Evolutionary conservation across 2,113 vertebrate species (phyloP).

Genomic region (Campylomormyrus numenius): DNA sequence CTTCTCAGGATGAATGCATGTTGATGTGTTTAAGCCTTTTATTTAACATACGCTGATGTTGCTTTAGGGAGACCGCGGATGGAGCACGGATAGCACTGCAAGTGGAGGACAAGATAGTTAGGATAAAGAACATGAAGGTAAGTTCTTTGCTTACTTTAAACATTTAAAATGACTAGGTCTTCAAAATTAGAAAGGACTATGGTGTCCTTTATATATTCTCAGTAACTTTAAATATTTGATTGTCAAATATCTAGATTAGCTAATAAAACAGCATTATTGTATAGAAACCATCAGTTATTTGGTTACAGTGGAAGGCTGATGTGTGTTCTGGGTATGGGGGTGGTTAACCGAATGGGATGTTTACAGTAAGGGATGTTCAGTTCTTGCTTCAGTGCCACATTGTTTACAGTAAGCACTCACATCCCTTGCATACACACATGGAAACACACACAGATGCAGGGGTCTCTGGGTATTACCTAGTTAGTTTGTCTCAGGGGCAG

Average conservation of each 20-base stretch:
- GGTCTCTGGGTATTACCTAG: background rate
- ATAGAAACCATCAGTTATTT: background rate
- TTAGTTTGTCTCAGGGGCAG: background rate
- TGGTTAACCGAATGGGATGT: slow-evolving; percentile 49
- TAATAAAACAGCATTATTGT: background rate
- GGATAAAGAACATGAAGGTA: slow-evolving; percentile 86
- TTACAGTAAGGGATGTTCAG: slow-evolving; percentile 39
- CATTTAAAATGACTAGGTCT: background rate
- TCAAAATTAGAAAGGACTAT: background rate
- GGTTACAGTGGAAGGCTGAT: background rate
- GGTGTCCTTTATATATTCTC: background rate
- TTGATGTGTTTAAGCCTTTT: background rate
- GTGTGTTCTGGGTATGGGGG: background rate
- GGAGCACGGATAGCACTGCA: slow-evolving; percentile 78
- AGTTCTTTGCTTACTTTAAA: slow-evolving; percentile 23
- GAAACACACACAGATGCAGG: background rate
- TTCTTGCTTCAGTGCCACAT: slow-evolving; percentile 43
- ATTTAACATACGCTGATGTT: slow-evolving; percentile 7
- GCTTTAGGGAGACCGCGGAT: slow-evolving; percentile 74
- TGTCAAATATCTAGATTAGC: background rate
- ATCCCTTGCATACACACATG: slow-evolving; percentile 16
- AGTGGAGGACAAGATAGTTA: slow-evolving; percentile 80
- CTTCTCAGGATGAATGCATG: background rate
- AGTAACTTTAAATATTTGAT: background rate
- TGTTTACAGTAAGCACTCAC: slow-evolving; percentile 42